A percentile compares a stretch with the other conserved stretches of the same genome.
Conservation (phyloP, 1,140 invertebrate species). For the Venturia canescens region DNA sequence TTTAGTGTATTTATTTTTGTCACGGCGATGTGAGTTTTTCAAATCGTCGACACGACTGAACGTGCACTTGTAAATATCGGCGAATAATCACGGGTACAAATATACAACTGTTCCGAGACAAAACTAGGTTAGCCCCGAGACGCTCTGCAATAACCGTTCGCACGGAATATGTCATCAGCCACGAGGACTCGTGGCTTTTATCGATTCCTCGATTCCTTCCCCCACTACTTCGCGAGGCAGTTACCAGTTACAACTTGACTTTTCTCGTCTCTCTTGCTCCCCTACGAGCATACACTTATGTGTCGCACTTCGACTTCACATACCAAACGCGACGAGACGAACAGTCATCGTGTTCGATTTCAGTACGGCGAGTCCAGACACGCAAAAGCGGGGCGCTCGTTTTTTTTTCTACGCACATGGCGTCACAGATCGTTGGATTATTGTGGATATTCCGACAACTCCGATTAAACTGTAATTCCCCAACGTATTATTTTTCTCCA, state of each 20-base stretch:
- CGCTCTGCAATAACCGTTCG: background rate
- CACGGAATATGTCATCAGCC: conserved; percentile 40
- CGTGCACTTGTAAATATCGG: background rate
- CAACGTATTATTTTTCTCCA: background rate
- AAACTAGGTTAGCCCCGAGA: background rate
- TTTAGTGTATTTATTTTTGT: background rate
- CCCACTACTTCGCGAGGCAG: conserved; percentile 17
- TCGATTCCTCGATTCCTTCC: conserved; percentile 34
- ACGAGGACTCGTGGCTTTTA: conserved; percentile 34
- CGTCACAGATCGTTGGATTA: background rate
- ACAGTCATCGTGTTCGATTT: background rate
- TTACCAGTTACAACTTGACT: background rate
- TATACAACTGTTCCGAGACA: background rate
- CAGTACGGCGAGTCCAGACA: background rate
- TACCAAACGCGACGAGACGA: background rate
- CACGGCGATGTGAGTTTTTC: background rate
- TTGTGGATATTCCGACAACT: background rate
- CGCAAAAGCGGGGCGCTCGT: background rate
- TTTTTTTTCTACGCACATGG: background rate
- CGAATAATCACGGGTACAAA: background rate
- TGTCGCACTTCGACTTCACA: background rate
- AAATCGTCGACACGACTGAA: background rate
- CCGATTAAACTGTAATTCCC: conserved; percentile 1
- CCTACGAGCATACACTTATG: background rate
- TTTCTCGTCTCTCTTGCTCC: conserved; percentile 14